Evolutionary conservation across 1,140 invertebrate genomes (phyloP).

Genomic region (Trichomalopsis sarcophagae): DNA sequence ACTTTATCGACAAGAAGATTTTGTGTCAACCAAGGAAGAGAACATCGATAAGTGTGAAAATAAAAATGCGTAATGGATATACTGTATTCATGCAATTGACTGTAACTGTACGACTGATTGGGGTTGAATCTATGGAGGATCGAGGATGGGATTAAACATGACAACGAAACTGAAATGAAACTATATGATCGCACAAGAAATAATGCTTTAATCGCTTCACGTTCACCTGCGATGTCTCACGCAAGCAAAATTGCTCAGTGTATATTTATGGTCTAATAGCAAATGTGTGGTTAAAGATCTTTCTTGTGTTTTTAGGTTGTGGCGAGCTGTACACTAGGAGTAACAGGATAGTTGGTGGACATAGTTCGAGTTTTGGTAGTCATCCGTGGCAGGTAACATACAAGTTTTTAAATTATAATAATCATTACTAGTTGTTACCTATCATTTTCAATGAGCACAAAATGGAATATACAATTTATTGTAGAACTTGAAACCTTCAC

Average conservation of each 20-base stretch:
- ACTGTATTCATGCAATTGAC: not conserved
- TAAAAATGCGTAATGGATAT: not conserved
- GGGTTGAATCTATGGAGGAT: not conserved
- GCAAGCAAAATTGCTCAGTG: slow-evolving; percentile 9
- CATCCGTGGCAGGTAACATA: slow-evolving; percentile 91
- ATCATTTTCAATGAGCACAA: not conserved
- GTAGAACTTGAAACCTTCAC: too few relatives aligned
- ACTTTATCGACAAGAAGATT: not conserved
- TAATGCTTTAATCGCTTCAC: slow-evolving; percentile 17
- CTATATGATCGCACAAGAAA: slow-evolving; percentile 11
- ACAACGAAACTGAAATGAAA: not conserved
- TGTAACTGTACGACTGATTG: not conserved
- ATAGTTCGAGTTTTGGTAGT: slow-evolving; percentile 90
- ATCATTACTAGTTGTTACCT: too few relatives aligned
- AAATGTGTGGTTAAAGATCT: slow-evolving; percentile 12
- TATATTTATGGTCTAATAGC: slow-evolving; percentile 4
- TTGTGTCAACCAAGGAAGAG: not conserved
- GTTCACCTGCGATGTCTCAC: not conserved
- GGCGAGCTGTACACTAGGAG: slow-evolving; percentile 90
- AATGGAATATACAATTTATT: too few relatives aligned
- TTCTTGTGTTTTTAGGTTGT: slow-evolving; percentile 80
- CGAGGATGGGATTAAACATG: not conserved
- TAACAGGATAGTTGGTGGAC: slow-evolving; percentile 94
- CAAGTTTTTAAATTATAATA: not conserved
- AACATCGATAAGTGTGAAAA: not conserved